Base-by-base conservation (phyloP, 1,140 invertebrate genomes). In the Drosophila obscura region DNA sequence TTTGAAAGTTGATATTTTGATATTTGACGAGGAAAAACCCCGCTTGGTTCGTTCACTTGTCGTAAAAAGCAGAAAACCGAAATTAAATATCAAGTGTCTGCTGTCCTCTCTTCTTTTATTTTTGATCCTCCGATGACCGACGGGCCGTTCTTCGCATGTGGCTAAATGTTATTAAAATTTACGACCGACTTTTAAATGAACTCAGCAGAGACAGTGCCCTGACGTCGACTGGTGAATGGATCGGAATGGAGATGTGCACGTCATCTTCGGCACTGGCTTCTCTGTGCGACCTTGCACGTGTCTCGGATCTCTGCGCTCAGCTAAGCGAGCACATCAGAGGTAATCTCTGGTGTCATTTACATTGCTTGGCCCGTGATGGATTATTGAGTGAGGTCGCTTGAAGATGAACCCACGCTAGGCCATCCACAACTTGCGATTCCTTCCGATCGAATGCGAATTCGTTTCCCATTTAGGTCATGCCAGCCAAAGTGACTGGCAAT, bases 1-100 rank as follows among this genome's bases (percentile, higher is more conserved):
- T 71, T 82, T 72, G 78, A 87, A 85, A 88, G 82, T 82, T 85
- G 81, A 81, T 64, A 61, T 85, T 87, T 85, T 61, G 82, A 59
- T 65, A 77, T 84, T 77, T 80, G 60, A 59, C 31, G 61, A 82
- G 69, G 71, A 78, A 87, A 85, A 85, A 77, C 82, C 80, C 77
- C 5, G 45, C 45, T 15, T 8, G 49, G 73, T 67, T 76, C 72
- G 56, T 76, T 76, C 73, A 76, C 73, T 67, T 58, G 52, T 69
- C 67, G 45, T 69, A 69, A 69, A 69, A 49, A 55, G 19, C 51
- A 61, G 24, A 53, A 68, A 51, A 35, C 74, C 51, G 44, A 63
- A 66, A 61, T 77, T 68, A 73, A 71, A 82, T 66, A 58, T 49
- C 57, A 79, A 66, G 22, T 58, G 60, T 68, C 76, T 31, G 3